Percentiles rank a stretch among this genome's conserved stretches.
Evolutionary conservation across 2,113 vertebrate species (phyloP).

Genomic region (Oostethus manadensis): DNA sequence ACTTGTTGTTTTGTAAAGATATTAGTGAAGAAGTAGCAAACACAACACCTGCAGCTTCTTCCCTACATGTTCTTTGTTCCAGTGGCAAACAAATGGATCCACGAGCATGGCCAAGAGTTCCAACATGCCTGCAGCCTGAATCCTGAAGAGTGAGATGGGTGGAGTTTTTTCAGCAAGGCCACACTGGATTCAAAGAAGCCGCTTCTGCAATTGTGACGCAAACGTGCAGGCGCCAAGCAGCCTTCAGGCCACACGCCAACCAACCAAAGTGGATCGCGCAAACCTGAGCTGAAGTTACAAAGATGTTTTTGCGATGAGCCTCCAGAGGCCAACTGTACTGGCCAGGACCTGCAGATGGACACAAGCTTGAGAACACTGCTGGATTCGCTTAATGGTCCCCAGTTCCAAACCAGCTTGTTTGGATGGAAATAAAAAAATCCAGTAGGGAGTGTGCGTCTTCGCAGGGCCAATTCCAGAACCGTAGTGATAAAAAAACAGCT

Average conservation of each 20-base stretch:
- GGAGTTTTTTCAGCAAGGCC: slow-evolving; percentile 15
- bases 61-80: slow-evolving; percentile 33
- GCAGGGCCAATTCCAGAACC: slow-evolving; percentile 2
- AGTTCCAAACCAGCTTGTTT: slow-evolving; percentile 22
- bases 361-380: slow-evolving; percentile 34
- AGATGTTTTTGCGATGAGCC: slow-evolving; percentile 33
- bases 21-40: background rate
- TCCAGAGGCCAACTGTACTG: slow-evolving; percentile 24
- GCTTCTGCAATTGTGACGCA: slow-evolving; percentile 38
- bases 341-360: slow-evolving; percentile 33
- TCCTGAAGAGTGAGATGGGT: slow-evolving; percentile 72
- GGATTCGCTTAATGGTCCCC: slow-evolving; percentile 40
- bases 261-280: slow-evolving; percentile 6
- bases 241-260: no score
- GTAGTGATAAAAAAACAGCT: background rate
- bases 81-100: slow-evolving; percentile 97
- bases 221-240: slow-evolving; percentile 11
- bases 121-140: slow-evolving; percentile 74
- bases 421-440: slow-evolving; percentile 8
- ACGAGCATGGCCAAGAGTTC: slow-evolving; percentile 89
- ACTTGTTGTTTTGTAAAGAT: no score
- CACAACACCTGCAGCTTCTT: background rate
- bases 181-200: slow-evolving; percentile 45
- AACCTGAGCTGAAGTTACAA: slow-evolving; percentile 16
- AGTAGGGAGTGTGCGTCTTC: slow-evolving; percentile 13